Percentiles rank a stretch among this genome's conserved stretches.
Evolutionary conservation across 2,113 vertebrate species (phyloP).

Genomic region (Nyctibius bracteatus): DNA sequence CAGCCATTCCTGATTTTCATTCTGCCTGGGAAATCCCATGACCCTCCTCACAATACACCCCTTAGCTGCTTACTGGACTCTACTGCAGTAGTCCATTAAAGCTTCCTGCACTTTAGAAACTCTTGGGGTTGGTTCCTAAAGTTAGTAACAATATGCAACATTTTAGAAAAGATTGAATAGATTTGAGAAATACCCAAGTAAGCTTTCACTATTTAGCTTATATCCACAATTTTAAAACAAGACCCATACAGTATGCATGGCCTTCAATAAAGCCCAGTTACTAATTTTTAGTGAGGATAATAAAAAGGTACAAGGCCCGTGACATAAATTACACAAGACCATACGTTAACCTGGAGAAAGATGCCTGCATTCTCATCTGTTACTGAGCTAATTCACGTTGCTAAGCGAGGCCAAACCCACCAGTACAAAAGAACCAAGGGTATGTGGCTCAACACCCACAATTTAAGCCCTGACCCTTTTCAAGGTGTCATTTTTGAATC

Average conservation of each 20-base stretch:
- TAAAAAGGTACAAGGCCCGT: neutral
- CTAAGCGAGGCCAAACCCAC: neutral
- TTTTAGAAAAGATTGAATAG: neutral
- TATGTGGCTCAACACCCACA: neutral
- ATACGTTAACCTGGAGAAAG: neutral
- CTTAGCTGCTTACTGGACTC: neutral
- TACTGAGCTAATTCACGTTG: neutral
- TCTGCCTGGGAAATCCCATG: neutral
- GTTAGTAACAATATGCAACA: accelerated
- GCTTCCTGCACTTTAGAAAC: neutral
- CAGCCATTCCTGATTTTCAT: neutral
- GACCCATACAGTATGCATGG: neutral
- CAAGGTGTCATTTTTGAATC: neutral
- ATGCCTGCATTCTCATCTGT: neutral
- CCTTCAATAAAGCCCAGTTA: neutral
- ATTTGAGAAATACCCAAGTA: neutral
- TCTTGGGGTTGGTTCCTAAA: neutral
- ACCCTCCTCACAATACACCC: neutral
- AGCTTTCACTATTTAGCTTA: neutral
- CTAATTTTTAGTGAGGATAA: neutral
- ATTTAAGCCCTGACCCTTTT: neutral
- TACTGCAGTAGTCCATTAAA: neutral
- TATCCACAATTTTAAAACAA: neutral
- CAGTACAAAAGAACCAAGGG: neutral
- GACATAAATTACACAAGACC: neutral